Evolutionary conservation across 2,888 invertebrate species (phyloP).

Genomic region (Acholoe squamosa): DNA sequence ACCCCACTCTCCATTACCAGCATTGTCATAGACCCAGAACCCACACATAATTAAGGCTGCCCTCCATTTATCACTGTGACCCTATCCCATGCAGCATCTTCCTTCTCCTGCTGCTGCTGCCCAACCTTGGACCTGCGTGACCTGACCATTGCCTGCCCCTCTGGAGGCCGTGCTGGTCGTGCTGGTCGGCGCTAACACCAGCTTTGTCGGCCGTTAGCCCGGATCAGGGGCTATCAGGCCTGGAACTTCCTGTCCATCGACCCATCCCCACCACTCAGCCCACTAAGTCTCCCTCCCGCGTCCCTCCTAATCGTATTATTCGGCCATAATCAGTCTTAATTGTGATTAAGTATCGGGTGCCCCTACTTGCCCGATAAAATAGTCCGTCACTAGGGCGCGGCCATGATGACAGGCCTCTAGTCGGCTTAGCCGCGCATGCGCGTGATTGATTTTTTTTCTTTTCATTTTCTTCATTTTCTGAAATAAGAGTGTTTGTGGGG

Average conservation of each 20-base stretch:
- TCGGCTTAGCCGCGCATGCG: conserved; percentile 47
- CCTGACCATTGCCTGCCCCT: conserved; percentile 4
- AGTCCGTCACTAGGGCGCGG: conserved; percentile 44
- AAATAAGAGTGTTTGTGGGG: conserved; percentile 23
- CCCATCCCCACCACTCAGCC: conserved; percentile 55
- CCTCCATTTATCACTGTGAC: no score
- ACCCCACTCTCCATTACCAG: no score
- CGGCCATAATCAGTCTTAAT: conserved; percentile 60
- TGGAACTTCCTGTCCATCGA: conserved; percentile 50
- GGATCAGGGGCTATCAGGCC: conserved; percentile 54
- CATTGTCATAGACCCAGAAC: no score
- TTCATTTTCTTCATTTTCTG: not conserved
- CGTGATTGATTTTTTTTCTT: conserved; percentile 36
- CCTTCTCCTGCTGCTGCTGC: not conserved
- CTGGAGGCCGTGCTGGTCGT: not conserved
- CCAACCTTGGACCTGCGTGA: not conserved
- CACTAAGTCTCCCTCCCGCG: conserved; percentile 37
- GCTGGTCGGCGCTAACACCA: conserved; percentile 37
- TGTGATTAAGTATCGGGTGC: conserved; percentile 54
- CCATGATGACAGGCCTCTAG: conserved; percentile 41
- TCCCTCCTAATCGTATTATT: conserved; percentile 61
- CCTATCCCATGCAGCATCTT: not conserved
- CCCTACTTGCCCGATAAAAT: conserved; percentile 51
- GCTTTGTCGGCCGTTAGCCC: conserved; percentile 54
- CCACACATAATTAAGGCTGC: no score